Evolutionary conservation across 1,140 invertebrate genomes (phyloP), one percentile per base, ranked within the genome.

Genomic region (Trichonephila inaurata): DNA sequence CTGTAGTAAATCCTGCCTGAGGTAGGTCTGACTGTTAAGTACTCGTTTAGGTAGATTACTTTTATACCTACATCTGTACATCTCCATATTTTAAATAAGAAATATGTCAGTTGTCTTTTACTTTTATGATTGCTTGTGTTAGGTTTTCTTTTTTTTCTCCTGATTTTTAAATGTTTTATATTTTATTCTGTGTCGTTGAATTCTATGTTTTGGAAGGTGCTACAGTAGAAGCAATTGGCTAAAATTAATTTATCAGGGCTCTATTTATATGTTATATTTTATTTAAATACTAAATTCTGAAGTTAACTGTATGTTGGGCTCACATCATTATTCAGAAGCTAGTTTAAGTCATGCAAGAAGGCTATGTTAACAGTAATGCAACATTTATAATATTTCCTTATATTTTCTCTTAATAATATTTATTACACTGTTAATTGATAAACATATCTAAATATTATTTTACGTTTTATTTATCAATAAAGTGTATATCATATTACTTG

Each of bases 1-100:
- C 19, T 88, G n/a, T 93, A 93, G 92, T 51, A 92, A 93, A 33
- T 51, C 77, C 86, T 93, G 44, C 85, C 72, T 88, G 85, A 88
- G 51, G 16, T 88, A 88, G 86, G 62, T 82, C 85, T 81, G 60
- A 88, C n/a, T 60, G 33, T 61, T 89, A 33, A 33, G 85, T 93
- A 81, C 86, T 92, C 88, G 64, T 58, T 58, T 66, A 92, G 82
- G 83, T 92, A 87, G 91, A 28, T 81, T 88, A 51, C 88, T 93
- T 93, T 93, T 93, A 89, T 93, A 93, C 83, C 88, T 93, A 64
- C 81, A 24, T 64, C 72, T 86, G 66, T 72, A 33, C 83, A 72
- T 40, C 61, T 92, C 44, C 61, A 61, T 85, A 28, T 66, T 85
- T 91, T 91, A 61, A 81, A 58, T 33, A 91, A 62, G 66, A 51